A percentile compares a stretch with the other conserved stretches of the same genome.
Conservation (phyloP, 2,888 invertebrate species). For the Tenthredo distinguenda region DNA sequence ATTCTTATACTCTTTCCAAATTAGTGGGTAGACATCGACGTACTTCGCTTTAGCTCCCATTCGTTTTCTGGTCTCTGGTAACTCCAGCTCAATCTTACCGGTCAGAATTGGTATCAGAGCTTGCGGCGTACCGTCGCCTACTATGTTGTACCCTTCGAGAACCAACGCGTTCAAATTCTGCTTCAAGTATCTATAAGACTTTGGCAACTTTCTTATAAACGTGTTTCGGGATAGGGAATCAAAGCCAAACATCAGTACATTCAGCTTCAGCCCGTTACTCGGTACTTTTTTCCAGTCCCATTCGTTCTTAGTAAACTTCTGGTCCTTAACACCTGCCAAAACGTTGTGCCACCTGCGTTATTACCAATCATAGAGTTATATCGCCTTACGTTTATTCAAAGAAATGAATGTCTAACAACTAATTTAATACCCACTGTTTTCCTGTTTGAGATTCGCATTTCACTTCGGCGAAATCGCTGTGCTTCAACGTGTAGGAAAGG, state of each 20-base stretch:
- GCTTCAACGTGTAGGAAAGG: conserved; percentile 82
- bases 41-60: conserved; percentile 81
- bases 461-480: conserved; percentile 87
- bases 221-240: conserved; percentile 93
- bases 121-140: conserved; percentile 93
- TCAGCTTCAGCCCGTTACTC: conserved; percentile 80
- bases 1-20: conserved; percentile 89
- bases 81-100: conserved; percentile 90
- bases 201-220: conserved; percentile 89
- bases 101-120: conserved; percentile 93
- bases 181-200: conserved; percentile 85
- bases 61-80: conserved; percentile 91
- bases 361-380: conserved; percentile 14
- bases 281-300: conserved; percentile 79
- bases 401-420: neutral
- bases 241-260: conserved; percentile 92
- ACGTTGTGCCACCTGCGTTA: conserved; percentile 83
- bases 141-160: conserved; percentile 89
- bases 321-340: conserved; percentile 82
- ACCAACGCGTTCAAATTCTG: conserved; percentile 83
- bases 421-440: conserved; percentile 73
- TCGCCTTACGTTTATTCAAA: neutral
- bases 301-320: conserved; percentile 77
- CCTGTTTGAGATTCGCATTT: conserved; percentile 81
- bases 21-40: conserved; percentile 90